phyloP scores from a whole-genome alignment of 2,888 invertebrate species.

The Heliconius aoede region DNA sequence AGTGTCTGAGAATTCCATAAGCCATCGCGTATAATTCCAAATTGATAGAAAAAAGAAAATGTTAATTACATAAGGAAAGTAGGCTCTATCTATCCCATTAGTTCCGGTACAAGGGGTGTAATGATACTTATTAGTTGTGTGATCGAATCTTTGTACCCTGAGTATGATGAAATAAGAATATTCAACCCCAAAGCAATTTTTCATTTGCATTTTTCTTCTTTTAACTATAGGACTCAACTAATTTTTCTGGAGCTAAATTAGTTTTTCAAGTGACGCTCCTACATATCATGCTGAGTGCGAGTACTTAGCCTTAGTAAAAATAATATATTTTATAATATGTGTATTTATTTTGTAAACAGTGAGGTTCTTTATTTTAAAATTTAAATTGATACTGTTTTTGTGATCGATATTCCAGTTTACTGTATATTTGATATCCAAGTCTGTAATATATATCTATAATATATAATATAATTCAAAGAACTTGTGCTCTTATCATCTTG shows the following conservation, averaged over 20 bases:
- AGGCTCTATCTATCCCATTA: background rate
- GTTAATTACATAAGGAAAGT: background rate
- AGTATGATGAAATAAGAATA: background rate
- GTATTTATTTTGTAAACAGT: background rate
- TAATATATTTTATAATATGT: background rate
- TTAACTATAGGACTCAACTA: constrained; percentile 4
- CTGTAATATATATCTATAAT: too few relatives aligned
- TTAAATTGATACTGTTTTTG: background rate
- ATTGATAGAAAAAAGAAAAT: background rate
- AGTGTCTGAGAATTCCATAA: background rate
- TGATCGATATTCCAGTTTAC: background rate
- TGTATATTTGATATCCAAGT: too few relatives aligned
- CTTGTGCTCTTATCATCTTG: too few relatives aligned
- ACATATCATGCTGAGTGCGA: constrained; percentile 5
- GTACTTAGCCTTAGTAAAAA: constrained; percentile 9
- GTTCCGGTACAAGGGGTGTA: background rate
- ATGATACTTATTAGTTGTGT: background rate
- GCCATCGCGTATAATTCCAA: background rate
- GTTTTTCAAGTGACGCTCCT: constrained; percentile 9
- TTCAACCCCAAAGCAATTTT: background rate
- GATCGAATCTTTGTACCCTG: background rate
- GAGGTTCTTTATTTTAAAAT: background rate
- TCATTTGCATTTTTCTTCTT: constrained; percentile 7
- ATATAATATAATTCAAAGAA: too few relatives aligned
- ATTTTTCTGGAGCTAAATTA: constrained; percentile 15